Evolutionary conservation across 2,797 vertebrate genomes (phyloP).

Genomic region (Apogon talboti): DNA sequence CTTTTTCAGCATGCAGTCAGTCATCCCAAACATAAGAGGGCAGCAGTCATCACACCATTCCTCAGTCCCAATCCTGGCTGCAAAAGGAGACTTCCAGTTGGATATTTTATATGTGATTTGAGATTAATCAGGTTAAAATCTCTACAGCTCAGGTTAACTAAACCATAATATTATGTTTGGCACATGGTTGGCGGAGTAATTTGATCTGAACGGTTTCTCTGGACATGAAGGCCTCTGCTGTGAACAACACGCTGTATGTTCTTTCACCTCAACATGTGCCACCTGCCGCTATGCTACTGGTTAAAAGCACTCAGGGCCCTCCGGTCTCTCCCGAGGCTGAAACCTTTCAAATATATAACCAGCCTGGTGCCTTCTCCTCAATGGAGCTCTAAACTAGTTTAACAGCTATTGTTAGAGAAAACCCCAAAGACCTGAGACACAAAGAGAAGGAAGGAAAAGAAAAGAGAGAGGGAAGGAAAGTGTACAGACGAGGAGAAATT

Average conservation of each 20-base stretch:
- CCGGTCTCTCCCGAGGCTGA: constrained; percentile 61
- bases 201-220: constrained; percentile 34
- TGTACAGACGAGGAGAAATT: constrained; percentile 28
- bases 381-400: constrained; percentile 81
- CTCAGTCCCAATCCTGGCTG: not conserved
- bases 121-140: constrained; percentile 6
- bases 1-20: constrained; percentile 16
- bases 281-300: constrained; percentile 64
- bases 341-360: constrained; percentile 72
- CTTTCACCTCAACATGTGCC: constrained; percentile 52
- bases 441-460: constrained; percentile 41
- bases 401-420: constrained; percentile 82
- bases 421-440: constrained; percentile 70
- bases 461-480: constrained; percentile 37
- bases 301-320: constrained; percentile 63
- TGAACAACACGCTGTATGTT: constrained; percentile 41
- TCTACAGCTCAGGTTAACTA: constrained; percentile 6
- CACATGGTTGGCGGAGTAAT: constrained; percentile 24
- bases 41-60: constrained; percentile 28
- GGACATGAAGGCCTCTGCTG: constrained; percentile 39
- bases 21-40: constrained; percentile 9
- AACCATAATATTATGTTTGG: not conserved
- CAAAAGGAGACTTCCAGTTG: not conserved
- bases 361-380: constrained; percentile 68
- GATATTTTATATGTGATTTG: not conserved